Percentiles rank a stretch among this genome's conserved stretches.
phyloP scores from a whole-genome alignment of 2,797 vertebrate genomes.

The Ciconia nigra region DNA sequence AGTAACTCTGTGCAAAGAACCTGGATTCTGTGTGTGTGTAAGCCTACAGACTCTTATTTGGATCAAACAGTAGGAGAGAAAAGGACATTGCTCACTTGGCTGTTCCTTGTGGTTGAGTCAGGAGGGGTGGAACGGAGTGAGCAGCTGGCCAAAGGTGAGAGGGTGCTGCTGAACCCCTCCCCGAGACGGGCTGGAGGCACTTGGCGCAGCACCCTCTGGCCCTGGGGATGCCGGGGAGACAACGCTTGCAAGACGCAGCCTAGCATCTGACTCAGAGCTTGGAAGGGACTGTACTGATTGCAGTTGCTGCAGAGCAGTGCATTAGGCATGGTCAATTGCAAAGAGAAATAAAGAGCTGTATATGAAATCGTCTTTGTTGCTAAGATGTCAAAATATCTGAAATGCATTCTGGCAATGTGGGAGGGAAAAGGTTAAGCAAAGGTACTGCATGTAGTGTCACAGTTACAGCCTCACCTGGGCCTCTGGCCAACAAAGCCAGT shows the following conservation, averaged over 20 bases:
- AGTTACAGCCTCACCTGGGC: constrained; percentile 53
- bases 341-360: neutral
- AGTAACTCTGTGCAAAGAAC: neutral
- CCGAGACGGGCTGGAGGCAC: neutral
- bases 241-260: neutral
- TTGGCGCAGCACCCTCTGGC: neutral
- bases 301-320: neutral
- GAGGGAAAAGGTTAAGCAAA: constrained; percentile 72
- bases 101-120: neutral
- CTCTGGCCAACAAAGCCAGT: constrained; percentile 72
- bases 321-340: neutral
- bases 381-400: neutral
- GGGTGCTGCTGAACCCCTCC: neutral
- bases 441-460: constrained; percentile 16
- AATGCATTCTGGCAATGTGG: neutral
- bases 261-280: neutral
- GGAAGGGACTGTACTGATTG: neutral
- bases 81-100: neutral
- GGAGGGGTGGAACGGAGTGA: neutral
- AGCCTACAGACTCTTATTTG: neutral
- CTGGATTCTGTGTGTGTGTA: neutral
- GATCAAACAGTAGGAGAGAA: neutral
- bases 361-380: neutral
- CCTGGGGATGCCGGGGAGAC: neutral
- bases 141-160: constrained; percentile 33